phyloP scores from a whole-genome alignment of 1,140 invertebrate species.

The Panagrolaimus sp. region DNA sequence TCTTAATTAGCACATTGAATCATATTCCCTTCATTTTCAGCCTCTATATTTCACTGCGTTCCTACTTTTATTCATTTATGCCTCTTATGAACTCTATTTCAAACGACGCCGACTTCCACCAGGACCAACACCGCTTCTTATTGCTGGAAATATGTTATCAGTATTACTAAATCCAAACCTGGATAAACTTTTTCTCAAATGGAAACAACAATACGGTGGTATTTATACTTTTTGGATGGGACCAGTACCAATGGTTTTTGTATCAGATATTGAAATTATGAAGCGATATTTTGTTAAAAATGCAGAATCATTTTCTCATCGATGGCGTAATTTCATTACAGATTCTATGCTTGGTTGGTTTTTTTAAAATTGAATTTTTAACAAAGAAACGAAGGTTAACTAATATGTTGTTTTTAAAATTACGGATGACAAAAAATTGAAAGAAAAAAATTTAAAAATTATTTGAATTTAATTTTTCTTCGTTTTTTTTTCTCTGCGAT shows the following conservation, averaged over 20 bases:
- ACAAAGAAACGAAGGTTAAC: too few species aligned
- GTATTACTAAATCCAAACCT: constrained; percentile 28
- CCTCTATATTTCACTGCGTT: neutral
- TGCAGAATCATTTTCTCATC: constrained; percentile 51
- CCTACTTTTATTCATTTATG: constrained; percentile 25
- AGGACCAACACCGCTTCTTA: constrained; percentile 46
- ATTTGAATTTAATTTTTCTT: too few species aligned
- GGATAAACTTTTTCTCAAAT: constrained; percentile 37
- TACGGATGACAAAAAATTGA: too few species aligned
- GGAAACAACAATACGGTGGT: constrained; percentile 41
- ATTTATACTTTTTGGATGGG: constrained; percentile 58
- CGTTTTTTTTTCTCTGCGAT: too few species aligned
- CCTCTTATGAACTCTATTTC: constrained; percentile 49
- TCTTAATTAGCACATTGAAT: too few species aligned
- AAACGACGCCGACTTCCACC: constrained; percentile 47
- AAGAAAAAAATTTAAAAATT: too few species aligned
- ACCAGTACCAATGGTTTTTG: constrained; percentile 52
- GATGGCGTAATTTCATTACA: constrained; percentile 55
- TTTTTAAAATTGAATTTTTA: too few species aligned
- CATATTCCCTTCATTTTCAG: neutral
- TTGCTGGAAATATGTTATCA: constrained; percentile 46
- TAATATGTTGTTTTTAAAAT: too few species aligned
- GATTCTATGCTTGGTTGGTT: constrained; percentile 50
- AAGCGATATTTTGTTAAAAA: constrained; percentile 50
- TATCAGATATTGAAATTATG: constrained; percentile 42